These are phyloP conservation scores for Asbolus verrucosus DNA, from an alignment of 1,140 invertebrate genomes.

Conservation along the genomic window DNA sequence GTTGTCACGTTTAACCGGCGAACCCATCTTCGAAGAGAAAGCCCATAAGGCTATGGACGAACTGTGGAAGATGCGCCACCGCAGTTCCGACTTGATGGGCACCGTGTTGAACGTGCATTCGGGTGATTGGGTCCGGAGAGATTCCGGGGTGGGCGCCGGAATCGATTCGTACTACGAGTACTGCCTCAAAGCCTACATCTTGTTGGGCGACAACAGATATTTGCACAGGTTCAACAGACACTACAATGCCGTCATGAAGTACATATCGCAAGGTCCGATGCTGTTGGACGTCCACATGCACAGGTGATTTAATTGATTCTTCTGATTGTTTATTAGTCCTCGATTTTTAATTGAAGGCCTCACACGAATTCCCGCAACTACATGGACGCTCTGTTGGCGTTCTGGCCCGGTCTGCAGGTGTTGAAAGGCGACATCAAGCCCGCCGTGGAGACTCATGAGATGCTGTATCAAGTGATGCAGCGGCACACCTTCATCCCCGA, in stretches of 20 bases:
- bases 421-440: conserved; percentile 94
- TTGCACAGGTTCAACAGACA: conserved; percentile 94
- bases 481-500: conserved; percentile 98
- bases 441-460: conserved; percentile 97
- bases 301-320: too few relatives aligned
- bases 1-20: conserved; percentile 91
- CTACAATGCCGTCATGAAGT: conserved; percentile 98
- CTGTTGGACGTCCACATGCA: too few relatives aligned
- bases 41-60: conserved; percentile 97
- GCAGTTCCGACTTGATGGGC: conserved; percentile 92
- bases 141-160: conserved; percentile 98
- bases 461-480: conserved; percentile 97
- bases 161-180: conserved; percentile 99
- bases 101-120: conserved; percentile 96
- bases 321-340: too few relatives aligned
- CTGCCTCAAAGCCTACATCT: conserved; percentile 92
- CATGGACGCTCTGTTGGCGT: conserved; percentile 97
- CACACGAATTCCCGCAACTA: conserved; percentile 96
- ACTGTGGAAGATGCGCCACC: conserved; percentile 93
- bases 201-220: conserved; percentile 89
- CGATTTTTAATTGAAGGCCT: conserved; percentile 99
- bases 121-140: conserved; percentile 95
- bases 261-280: conserved; percentile 91
- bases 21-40: conserved; percentile 94
- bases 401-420: conserved; percentile 98